Evolutionary conservation across 2,888 invertebrate species (phyloP).

Genomic region (Ophion ellenae): DNA sequence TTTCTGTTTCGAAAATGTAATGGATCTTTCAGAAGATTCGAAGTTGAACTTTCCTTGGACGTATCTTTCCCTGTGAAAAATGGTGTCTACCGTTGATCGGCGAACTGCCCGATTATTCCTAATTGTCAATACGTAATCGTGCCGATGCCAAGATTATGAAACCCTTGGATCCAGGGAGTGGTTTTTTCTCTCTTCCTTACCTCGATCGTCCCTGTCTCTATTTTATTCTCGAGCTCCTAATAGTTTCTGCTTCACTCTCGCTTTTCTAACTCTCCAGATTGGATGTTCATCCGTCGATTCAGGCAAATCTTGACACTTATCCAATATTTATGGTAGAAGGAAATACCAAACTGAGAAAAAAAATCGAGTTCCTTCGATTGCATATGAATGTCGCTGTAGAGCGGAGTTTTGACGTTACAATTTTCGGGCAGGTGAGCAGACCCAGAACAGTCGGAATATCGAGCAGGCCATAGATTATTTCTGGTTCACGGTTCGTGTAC

Average conservation of each 20-base stretch:
- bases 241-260: neutral
- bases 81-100: neutral
- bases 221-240: neutral
- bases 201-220: neutral
- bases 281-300: neutral
- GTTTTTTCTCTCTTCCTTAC: neutral
- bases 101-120: neutral
- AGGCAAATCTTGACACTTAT: neutral
- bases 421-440: slow-evolving; percentile 55
- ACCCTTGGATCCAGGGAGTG: neutral
- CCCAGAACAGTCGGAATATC: neutral
- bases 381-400: slow-evolving; percentile 14
- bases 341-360: neutral
- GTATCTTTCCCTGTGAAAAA: neutral
- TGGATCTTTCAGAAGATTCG: neutral
- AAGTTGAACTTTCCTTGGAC: neutral
- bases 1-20: too few species aligned
- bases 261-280: neutral
- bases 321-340: neutral
- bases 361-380: slow-evolving; percentile 12
- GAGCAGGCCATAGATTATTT: slow-evolving; percentile 48
- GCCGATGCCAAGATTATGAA: neutral
- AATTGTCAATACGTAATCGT: neutral
- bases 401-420: slow-evolving; percentile 15
- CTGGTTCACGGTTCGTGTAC: slow-evolving; percentile 66